Evolutionary conservation across 2,113 vertebrate species (phyloP).

Genomic region (Leiothrix lutea): DNA sequence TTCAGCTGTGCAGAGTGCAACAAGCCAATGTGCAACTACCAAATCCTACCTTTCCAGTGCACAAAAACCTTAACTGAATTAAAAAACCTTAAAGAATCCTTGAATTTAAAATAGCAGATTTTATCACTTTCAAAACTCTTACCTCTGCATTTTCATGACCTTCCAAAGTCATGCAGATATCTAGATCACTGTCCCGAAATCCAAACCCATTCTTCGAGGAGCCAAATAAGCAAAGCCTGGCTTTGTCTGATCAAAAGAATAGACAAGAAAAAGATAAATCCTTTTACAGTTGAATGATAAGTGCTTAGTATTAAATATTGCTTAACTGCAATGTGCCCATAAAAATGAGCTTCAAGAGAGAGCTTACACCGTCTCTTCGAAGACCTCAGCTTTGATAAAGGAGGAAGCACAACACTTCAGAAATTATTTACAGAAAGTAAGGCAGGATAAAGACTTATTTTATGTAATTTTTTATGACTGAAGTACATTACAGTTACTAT

Average conservation of each 20-base stretch:
- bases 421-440: neutral
- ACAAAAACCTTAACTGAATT: neutral
- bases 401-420: neutral
- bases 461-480: neutral
- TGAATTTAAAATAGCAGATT: neutral
- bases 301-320: neutral
- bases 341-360: neutral
- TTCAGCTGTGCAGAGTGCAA: neutral
- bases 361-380: neutral
- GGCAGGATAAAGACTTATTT: neutral
- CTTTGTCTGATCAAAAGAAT: constrained; percentile 81
- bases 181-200: constrained; percentile 96
- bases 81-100: neutral
- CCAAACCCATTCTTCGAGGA: constrained; percentile 99
- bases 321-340: neutral
- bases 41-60: neutral
- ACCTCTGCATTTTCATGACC: constrained; percentile 97
- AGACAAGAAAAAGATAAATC: neutral
- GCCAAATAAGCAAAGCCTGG: constrained; percentile 95
- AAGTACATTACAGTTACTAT: neutral
- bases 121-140: constrained; percentile 7
- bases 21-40: neutral
- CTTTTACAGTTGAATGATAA: neutral
- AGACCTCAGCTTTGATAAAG: neutral
- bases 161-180: constrained; percentile 99